These are phyloP conservation scores for Scaptomyza parva DNA, from an alignment of 2,888 invertebrate species.

Conservation along the genomic window DNA sequence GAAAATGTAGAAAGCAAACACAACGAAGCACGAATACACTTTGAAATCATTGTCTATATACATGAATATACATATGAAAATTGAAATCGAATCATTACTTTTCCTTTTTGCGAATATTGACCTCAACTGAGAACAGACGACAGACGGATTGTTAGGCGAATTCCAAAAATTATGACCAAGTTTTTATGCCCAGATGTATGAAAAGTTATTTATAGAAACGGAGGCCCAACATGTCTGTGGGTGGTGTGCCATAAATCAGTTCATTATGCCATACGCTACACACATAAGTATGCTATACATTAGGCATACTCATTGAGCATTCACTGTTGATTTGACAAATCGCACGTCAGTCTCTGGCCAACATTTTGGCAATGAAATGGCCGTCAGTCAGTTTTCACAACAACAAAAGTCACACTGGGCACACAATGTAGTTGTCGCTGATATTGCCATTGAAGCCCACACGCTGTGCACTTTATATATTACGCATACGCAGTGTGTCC, in stretches of 20 bases:
- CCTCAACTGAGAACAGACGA: neutral
- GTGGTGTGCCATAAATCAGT: conserved; percentile 65
- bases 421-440: conserved; percentile 23
- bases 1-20: neutral
- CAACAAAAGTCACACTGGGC: conserved; percentile 40
- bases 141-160: conserved; percentile 1
- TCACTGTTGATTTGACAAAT: conserved; percentile 66
- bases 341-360: conserved; percentile 46
- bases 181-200: conserved; percentile 17
- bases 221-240: conserved; percentile 38
- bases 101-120: neutral
- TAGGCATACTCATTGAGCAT: conserved; percentile 9
- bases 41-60: neutral
- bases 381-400: conserved; percentile 64
- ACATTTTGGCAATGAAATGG: conserved; percentile 53
- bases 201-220: conserved; percentile 31
- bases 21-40: conserved; percentile 39
- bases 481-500: conserved; percentile 66
- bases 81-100: neutral
- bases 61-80: neutral
- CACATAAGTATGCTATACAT: conserved; percentile 47
- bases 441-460: conserved; percentile 37
- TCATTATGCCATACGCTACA: conserved; percentile 31
- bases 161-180: conserved; percentile 21
- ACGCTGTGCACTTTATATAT: conserved; percentile 36